These are phyloP conservation scores for Pseudoips prasinana DNA, from an alignment of 2,888 invertebrate genomes.

Conservation along the genomic window DNA sequence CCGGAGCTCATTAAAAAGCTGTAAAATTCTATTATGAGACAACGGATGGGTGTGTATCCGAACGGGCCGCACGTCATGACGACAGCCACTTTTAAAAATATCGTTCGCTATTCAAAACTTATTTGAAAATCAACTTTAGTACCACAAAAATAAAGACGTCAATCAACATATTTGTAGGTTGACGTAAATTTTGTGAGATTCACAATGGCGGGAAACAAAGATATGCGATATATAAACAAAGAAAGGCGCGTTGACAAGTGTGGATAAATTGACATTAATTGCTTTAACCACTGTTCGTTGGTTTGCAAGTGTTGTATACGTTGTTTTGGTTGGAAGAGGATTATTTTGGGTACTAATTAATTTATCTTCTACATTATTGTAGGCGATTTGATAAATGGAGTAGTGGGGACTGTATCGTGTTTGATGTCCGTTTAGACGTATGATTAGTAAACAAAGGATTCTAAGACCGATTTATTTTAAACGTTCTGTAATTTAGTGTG, in stretches of 20 bases:
- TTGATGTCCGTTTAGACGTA: conserved; percentile 13
- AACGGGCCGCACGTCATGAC: conserved; percentile 35
- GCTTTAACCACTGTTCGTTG: conserved; percentile 53
- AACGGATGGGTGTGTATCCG: conserved; percentile 53
- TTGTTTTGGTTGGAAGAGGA: conserved; percentile 40
- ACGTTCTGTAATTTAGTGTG: background rate
- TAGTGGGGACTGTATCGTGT: conserved; percentile 14
- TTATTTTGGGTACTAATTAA: conserved; percentile 62
- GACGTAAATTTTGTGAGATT: conserved; percentile 30
- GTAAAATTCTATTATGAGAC: conserved; percentile 71
- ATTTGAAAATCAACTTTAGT: conserved; percentile 41
- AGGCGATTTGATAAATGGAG: conserved; percentile 53
- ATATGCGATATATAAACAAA: too few relatives aligned
- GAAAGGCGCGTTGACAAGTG: conserved; percentile 64
- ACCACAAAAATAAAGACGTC: conserved; percentile 20
- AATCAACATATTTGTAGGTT: conserved; percentile 30
- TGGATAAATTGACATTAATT: conserved; percentile 77
- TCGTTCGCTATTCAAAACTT: conserved; percentile 19
- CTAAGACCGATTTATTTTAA: conserved; percentile 1
- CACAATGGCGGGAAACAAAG: conserved; percentile 62
- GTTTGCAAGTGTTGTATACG: conserved; percentile 45
- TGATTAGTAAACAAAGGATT: conserved; percentile 25
- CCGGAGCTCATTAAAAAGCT: conserved; percentile 76
- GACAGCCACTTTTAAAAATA: conserved; percentile 22
- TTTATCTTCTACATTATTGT: conserved; percentile 57